Evolutionary conservation across 2,113 vertebrate genomes (phyloP).

Genomic region (Actenoides hombroni): DNA sequence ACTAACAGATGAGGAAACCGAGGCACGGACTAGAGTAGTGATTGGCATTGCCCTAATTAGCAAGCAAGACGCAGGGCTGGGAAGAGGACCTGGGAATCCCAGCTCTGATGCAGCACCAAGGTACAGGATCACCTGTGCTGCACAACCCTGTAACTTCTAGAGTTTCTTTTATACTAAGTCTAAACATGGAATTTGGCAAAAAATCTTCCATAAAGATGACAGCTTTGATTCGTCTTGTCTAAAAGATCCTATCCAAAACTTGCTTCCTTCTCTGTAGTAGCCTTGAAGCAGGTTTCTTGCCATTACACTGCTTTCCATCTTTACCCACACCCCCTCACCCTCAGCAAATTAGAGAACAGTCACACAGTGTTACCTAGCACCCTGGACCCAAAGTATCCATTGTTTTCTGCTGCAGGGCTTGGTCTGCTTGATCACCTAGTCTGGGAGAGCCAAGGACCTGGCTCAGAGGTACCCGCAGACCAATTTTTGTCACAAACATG

Average conservation of each 20-base stretch:
- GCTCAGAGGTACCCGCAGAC: background rate
- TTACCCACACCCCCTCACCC: background rate
- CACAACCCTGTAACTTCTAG: background rate
- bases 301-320: background rate
- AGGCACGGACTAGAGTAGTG: background rate
- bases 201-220: background rate
- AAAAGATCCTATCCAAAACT: background rate
- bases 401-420: background rate
- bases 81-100: background rate
- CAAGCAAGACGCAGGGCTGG: background rate
- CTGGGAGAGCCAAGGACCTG: background rate
- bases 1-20: conserved; percentile 34
- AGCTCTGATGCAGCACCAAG: background rate
- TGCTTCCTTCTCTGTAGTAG: background rate
- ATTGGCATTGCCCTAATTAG: background rate
- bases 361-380: background rate
- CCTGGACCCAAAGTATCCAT: background rate
- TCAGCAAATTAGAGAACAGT: background rate
- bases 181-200: background rate
- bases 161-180: background rate
- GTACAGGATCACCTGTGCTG: background rate
- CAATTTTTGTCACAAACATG: background rate
- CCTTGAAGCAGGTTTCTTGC: background rate
- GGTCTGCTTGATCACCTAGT: fast-evolving
- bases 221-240: background rate